Percentiles rank a stretch among this genome's conserved stretches.
Conservation (phyloP, 2,113 vertebrate genomes). For the Lophotis ruficrista region DNA sequence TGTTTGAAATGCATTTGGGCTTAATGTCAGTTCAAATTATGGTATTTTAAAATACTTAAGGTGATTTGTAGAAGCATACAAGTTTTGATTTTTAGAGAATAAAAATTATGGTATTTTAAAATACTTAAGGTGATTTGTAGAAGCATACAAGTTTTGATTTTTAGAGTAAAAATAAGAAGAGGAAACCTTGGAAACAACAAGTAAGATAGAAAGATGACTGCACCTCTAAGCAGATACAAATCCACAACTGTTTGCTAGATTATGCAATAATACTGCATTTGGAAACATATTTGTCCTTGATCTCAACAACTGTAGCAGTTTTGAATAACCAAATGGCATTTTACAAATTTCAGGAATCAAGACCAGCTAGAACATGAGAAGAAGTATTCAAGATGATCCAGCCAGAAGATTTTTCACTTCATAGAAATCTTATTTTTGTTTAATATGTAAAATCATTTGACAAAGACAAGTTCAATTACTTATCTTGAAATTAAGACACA, state of each 20-base stretch:
- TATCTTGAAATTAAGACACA: neutral
- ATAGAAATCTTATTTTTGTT: neutral
- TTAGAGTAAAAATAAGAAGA: neutral
- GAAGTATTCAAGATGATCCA: constrained; percentile 56
- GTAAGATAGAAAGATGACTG: neutral
- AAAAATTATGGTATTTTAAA: no score
- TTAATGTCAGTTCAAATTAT: neutral
- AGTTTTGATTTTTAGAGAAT: neutral
- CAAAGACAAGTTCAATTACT: constrained; percentile 1
- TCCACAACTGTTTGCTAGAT: neutral
- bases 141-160: neutral
- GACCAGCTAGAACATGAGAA: constrained; percentile 3
- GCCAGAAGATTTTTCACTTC: constrained; percentile 33
- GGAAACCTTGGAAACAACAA: neutral
- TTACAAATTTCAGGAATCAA: constrained; percentile 59
- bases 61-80: neutral
- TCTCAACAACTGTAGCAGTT: neutral
- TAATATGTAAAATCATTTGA: constrained; percentile 14
- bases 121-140: neutral
- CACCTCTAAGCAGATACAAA: neutral
- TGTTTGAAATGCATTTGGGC: neutral
- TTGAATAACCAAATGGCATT: constrained; percentile 19
- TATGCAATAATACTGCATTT: neutral
- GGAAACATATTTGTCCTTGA: neutral
- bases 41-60: neutral